These are phyloP conservation scores for Euplexia lucipara DNA, from an alignment of 2,888 invertebrate species.

Conservation along the genomic window DNA sequence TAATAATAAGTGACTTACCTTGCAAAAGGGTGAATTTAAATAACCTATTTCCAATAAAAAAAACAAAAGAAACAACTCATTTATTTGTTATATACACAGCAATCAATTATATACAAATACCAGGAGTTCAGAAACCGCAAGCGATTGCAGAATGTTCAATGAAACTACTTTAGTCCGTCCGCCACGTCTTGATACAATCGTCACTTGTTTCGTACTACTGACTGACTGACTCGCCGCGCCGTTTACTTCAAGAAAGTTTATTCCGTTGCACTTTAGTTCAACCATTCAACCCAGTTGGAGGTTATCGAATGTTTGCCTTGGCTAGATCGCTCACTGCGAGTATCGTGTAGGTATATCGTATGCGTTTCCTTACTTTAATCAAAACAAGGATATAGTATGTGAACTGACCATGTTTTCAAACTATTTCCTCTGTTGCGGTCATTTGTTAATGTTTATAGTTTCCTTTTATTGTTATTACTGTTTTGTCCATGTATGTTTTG, in stretches of 20 bases:
- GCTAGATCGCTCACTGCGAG: constrained; percentile 32
- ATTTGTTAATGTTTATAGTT: constrained; percentile 33
- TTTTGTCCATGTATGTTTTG: background rate
- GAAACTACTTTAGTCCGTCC: constrained; percentile 57
- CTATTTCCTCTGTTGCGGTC: constrained; percentile 36
- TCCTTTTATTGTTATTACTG: constrained; percentile 21
- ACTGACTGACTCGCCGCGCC: constrained; percentile 22
- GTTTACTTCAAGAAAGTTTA: constrained; percentile 37
- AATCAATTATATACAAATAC: constrained; percentile 67
- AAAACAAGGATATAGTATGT: constrained; percentile 60
- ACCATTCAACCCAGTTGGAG: constrained; percentile 50
- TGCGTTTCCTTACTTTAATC: constrained; percentile 43
- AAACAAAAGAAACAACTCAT: constrained; percentile 57
- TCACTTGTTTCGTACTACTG: constrained; percentile 54
- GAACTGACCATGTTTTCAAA: constrained; percentile 26
- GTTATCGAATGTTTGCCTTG: constrained; percentile 65
- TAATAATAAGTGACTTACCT: constrained; percentile 32
- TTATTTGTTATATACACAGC: constrained; percentile 58
- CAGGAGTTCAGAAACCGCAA: constrained; percentile 69
- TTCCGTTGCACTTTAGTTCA: constrained; percentile 39
- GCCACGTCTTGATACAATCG: constrained; percentile 76
- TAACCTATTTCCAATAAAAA: constrained; percentile 65
- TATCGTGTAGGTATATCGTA: constrained; percentile 14
- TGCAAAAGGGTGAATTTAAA: background rate
- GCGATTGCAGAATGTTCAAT: constrained; percentile 38